Conservation (phyloP, 2,797 vertebrate genomes). For the Aselliscus stoliczkanus region DNA sequence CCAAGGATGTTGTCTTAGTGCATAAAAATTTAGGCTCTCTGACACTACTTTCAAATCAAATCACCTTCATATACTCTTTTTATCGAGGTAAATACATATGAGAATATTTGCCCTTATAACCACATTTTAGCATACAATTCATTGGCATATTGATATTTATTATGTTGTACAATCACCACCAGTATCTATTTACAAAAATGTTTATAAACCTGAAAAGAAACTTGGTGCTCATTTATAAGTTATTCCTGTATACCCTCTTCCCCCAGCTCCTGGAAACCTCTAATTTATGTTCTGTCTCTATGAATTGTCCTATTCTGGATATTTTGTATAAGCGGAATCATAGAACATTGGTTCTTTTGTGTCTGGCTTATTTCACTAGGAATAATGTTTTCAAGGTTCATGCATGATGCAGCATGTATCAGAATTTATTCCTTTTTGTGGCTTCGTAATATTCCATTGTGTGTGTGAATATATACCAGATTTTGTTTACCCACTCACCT, state of each 20-base stretch:
- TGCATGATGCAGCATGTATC: too few relatives aligned
- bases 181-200: background rate
- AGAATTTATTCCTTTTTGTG: too few relatives aligned
- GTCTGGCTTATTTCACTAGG: background rate
- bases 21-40: constrained; percentile 31
- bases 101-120: background rate
- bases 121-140: background rate
- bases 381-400: too few relatives aligned
- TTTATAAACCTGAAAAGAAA: background rate
- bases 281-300: background rate
- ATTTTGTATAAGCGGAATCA: background rate
- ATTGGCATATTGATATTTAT: background rate
- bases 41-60: constrained; percentile 55
- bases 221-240: background rate
- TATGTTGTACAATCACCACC: background rate
- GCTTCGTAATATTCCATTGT: too few relatives aligned
- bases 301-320: background rate
- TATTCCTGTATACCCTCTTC: background rate
- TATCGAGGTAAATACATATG: background rate
- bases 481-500: too few relatives aligned
- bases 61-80: constrained; percentile 55
- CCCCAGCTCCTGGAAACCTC: background rate
- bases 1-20: background rate
- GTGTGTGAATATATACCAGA: too few relatives aligned
- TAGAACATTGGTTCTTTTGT: background rate